A percentile compares a stretch with the other conserved stretches of the same genome.
Evolutionary conservation across 2,113 vertebrate genomes (phyloP).

Genomic region (Dipodomys stephensi): DNA sequence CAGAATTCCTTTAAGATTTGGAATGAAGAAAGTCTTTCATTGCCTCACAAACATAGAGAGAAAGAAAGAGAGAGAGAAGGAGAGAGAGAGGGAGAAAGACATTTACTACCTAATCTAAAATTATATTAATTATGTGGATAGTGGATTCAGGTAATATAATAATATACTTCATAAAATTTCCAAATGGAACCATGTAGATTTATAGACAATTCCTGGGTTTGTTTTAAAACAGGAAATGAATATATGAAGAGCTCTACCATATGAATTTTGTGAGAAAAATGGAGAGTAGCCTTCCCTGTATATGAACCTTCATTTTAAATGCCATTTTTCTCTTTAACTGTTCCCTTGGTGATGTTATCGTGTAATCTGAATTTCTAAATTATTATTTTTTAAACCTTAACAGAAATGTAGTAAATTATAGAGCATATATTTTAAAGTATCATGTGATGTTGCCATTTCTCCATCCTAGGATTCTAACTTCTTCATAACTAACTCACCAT

Average conservation of each 20-base stretch:
- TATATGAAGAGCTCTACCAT: background rate
- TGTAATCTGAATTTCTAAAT: background rate
- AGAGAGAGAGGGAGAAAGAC: background rate
- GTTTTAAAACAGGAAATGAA: constrained; percentile 22
- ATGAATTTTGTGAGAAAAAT: background rate
- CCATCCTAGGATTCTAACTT: background rate
- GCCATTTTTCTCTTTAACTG: background rate
- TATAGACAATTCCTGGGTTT: background rate
- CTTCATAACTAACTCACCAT: background rate
- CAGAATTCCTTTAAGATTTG: background rate
- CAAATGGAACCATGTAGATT: background rate
- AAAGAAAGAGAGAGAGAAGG: background rate
- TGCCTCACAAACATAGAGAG: background rate
- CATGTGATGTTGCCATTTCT: background rate
- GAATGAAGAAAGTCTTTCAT: constrained; percentile 19
- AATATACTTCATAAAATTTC: constrained; percentile 23
- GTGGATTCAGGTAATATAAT: constrained; percentile 2
- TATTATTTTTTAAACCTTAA: background rate
- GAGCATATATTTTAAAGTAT: background rate
- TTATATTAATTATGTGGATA: constrained; percentile 17
- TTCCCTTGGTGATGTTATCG: background rate
- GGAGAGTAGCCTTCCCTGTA: background rate
- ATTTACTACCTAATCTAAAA: background rate
- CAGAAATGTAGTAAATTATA: background rate
- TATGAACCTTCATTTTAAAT: constrained; percentile 5